phyloP scores from a whole-genome alignment of 2,113 vertebrate genomes.

The Calonectris borealis region DNA sequence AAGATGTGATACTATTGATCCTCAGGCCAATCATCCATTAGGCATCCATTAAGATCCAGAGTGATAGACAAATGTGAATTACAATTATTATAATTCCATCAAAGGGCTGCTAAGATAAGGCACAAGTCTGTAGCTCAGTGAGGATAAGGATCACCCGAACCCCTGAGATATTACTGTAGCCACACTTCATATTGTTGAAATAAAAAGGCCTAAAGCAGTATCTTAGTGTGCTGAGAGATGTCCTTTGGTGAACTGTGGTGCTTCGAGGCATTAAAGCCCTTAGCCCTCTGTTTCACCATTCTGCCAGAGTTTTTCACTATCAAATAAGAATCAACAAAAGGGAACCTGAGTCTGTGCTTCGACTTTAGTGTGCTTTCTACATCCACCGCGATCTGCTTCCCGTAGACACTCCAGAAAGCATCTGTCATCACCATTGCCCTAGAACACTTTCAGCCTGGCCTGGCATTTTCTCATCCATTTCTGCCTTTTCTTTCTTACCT shows the following conservation, averaged over 20 bases:
- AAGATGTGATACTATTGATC: not conserved
- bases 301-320: not conserved
- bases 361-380: not conserved
- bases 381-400: not conserved
- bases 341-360: not conserved
- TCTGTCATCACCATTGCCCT: not conserved
- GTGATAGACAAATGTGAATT: not conserved
- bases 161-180: not conserved
- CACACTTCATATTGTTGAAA: not conserved
- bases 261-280: not conserved
- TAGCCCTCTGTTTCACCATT: not conserved
- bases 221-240: not conserved
- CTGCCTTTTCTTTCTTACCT: not conserved
- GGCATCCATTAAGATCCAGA: conserved; percentile 7
- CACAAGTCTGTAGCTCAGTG: not conserved
- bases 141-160: not conserved
- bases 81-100: not conserved
- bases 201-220: not conserved
- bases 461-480: not conserved
- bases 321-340: not conserved
- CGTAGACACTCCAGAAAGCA: not conserved
- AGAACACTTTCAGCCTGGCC: not conserved
- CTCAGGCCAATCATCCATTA: not conserved
- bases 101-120: not conserved
- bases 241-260: not conserved